Conservation (phyloP, 2,797 vertebrate species). For the Diceros bicornis region DNA sequence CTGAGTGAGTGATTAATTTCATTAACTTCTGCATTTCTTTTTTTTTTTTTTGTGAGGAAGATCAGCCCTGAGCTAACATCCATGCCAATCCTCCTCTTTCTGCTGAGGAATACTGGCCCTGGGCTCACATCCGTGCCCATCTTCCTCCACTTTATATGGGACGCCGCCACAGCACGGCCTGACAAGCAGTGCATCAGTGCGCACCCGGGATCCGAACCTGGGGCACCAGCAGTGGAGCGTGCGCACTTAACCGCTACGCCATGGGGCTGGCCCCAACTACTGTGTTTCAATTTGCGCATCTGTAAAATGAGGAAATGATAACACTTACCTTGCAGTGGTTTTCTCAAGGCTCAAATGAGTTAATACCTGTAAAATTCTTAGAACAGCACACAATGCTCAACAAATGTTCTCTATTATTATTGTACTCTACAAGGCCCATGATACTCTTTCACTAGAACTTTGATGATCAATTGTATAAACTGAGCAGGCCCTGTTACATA, state of each 20-base stretch:
- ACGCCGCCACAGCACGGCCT: too few species aligned
- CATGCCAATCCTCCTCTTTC: too few species aligned
- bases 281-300: slow-evolving; percentile 14
- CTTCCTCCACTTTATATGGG: too few species aligned
- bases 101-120: too few species aligned
- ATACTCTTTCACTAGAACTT: slow-evolving; percentile 6
- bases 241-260: too few species aligned
- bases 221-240: too few species aligned
- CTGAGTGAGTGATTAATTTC: background rate
- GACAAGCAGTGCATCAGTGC: too few species aligned
- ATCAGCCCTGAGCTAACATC: too few species aligned
- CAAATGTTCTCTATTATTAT: background rate
- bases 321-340: background rate
- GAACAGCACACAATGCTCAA: background rate
- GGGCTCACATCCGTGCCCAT: too few species aligned
- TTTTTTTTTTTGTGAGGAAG: too few species aligned
- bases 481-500: background rate
- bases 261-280: background rate
- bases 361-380: background rate
- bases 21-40: background rate
- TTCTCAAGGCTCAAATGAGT: slow-evolving; percentile 51
- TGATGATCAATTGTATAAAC: background rate
- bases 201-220: too few species aligned
- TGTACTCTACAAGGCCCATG: background rate
- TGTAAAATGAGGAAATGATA: slow-evolving; percentile 21